phyloP scores from a whole-genome alignment of 2,797 vertebrate species.

The Allenopithecus nigroviridis region DNA sequence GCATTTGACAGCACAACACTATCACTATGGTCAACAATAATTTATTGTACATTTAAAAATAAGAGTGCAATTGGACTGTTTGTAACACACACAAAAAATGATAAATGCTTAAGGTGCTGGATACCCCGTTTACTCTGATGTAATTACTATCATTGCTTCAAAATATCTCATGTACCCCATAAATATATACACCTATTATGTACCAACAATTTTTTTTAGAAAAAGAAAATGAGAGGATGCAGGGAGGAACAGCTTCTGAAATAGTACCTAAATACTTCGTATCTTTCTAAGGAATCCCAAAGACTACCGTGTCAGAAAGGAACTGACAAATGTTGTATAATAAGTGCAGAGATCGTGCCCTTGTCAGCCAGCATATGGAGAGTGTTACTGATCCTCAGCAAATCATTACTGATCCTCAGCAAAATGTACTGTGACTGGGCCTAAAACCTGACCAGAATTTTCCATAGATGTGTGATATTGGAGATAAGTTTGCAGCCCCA shows the following conservation, averaged over 20 bases:
- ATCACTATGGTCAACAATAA: neutral
- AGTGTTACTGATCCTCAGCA: slow-evolving; percentile 64
- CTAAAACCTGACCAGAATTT: slow-evolving; percentile 61
- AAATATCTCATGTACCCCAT: neutral
- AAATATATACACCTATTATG: neutral
- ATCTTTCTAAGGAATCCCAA: neutral
- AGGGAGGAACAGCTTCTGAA: neutral
- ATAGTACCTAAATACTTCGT: slow-evolving; percentile 17
- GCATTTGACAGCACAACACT: neutral
- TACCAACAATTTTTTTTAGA: neutral
- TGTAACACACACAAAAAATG: neutral
- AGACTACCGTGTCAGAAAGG: neutral
- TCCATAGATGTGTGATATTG: slow-evolving; percentile 37
- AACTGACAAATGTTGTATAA: slow-evolving; percentile 61
- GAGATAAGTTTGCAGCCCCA: slow-evolving; percentile 40
- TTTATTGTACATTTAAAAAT: neutral
- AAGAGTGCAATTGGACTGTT: neutral
- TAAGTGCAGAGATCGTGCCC: slow-evolving; percentile 47
- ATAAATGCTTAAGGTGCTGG: neutral
- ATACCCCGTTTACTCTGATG: neutral
- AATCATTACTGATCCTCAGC: slow-evolving; percentile 69
- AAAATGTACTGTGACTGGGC: slow-evolving; percentile 46
- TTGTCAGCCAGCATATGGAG: slow-evolving; percentile 54
- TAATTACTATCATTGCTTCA: neutral
- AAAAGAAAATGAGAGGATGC: slow-evolving; percentile 13